Percentiles rank a stretch among this genome's conserved stretches.
Conservation (phyloP, 2,797 vertebrate genomes). For the Cossypha polioptera region DNA sequence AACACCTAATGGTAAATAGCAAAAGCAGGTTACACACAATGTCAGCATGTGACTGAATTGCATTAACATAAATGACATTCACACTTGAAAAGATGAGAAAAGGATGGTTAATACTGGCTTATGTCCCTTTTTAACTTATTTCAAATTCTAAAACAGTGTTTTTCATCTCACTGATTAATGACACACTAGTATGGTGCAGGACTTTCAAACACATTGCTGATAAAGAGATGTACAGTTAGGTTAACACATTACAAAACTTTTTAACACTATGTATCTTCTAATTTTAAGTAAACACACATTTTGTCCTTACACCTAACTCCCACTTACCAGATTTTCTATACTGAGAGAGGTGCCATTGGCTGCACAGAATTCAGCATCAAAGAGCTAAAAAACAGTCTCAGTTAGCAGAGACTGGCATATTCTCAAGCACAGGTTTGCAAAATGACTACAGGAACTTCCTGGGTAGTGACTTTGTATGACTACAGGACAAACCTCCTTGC, state of each 20-base stretch:
- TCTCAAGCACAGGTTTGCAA: background rate
- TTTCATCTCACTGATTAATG: constrained; percentile 33
- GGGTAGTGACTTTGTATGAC: background rate
- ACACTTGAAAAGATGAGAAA: constrained; percentile 36
- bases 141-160: constrained; percentile 1
- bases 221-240: constrained; percentile 44
- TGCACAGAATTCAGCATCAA: constrained; percentile 10
- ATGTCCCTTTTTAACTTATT: constrained; percentile 31
- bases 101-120: constrained; percentile 43
- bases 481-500: background rate
- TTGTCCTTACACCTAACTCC: constrained; percentile 68
- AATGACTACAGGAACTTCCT: background rate
- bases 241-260: constrained; percentile 38
- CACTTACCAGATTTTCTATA: constrained; percentile 64
- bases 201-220: constrained; percentile 29
- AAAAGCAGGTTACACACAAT: background rate
- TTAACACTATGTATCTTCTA: constrained; percentile 49
- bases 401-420: background rate
- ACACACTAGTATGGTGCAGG: background rate
- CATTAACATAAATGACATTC: constrained; percentile 15
- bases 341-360: constrained; percentile 8
- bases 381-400: background rate
- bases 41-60: background rate
- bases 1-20: background rate
- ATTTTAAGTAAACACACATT: constrained; percentile 65